A percentile compares a stretch with the other conserved stretches of the same genome.
phyloP scores from a whole-genome alignment of 2,888 invertebrate species.

The Aporophyla nigra region DNA sequence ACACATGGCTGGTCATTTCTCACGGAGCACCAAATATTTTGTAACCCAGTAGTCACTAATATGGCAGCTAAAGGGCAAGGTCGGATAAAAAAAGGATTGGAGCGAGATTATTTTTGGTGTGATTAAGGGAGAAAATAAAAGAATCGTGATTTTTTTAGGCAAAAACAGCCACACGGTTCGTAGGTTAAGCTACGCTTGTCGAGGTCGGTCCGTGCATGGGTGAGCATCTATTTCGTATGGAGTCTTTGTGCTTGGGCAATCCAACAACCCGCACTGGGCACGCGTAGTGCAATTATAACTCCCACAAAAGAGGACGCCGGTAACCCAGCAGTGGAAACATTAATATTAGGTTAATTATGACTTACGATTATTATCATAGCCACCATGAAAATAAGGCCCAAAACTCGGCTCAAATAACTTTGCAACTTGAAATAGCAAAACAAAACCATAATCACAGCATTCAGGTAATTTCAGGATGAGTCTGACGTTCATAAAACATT shows the following conservation, averaged over 20 bases:
- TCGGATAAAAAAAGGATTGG: constrained; percentile 29
- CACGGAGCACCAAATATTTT: constrained; percentile 40
- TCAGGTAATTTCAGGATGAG: neutral
- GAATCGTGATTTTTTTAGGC: neutral
- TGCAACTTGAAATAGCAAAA: neutral
- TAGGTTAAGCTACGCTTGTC: neutral
- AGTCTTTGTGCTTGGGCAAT: neutral
- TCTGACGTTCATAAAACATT: neutral
- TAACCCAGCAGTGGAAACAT: neutral
- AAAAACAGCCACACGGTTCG: neutral
- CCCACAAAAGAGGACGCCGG: neutral
- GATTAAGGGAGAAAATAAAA: constrained; percentile 14
- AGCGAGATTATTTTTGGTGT: constrained; percentile 7
- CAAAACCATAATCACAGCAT: constrained; percentile 3
- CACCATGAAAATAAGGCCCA: neutral
- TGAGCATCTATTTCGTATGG: neutral
- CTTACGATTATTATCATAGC: neutral
- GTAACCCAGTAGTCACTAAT: constrained; percentile 25
- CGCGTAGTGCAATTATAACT: neutral
- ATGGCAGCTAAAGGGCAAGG: constrained; percentile 53
- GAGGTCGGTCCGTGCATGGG: neutral
- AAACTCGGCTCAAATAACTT: neutral
- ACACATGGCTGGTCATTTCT: constrained; percentile 42
- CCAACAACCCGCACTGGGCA: neutral
- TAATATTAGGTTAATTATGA: too few species aligned